Percentiles rank a stretch among this genome's conserved stretches.
Evolutionary conservation across 2,113 vertebrate species (phyloP).

Genomic region (Etheostoma spectabile): DNA sequence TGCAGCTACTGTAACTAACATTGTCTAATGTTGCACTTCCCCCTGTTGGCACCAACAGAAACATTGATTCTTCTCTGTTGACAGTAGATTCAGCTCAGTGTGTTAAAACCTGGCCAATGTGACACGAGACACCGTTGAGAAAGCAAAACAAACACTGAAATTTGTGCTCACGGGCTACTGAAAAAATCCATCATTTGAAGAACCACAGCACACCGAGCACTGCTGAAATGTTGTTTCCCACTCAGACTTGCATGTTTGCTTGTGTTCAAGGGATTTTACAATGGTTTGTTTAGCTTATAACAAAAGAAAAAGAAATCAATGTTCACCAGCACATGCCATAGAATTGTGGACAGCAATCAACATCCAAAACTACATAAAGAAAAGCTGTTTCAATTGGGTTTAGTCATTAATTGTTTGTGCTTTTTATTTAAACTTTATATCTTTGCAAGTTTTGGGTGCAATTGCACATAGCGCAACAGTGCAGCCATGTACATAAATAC

Average conservation of each 20-base stretch:
- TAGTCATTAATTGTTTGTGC: neutral
- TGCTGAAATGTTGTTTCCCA: neutral
- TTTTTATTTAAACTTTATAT: no score
- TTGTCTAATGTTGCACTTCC: constrained; percentile 34
- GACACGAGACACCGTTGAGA: neutral
- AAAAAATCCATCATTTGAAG: neutral
- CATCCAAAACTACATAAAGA: neutral
- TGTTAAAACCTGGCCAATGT: constrained; percentile 29
- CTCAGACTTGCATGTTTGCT: neutral
- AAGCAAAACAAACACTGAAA: constrained; percentile 43
- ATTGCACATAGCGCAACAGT: no score
- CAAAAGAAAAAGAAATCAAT: neutral
- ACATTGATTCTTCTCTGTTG: constrained; percentile 47
- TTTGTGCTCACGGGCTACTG: constrained; percentile 25
- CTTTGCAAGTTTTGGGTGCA: no score
- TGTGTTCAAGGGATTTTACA: neutral
- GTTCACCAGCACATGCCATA: neutral
- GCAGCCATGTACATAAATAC: no score
- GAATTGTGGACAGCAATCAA: neutral
- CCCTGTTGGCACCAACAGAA: constrained; percentile 16
- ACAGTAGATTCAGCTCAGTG: constrained; percentile 29
- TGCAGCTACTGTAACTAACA: constrained; percentile 37
- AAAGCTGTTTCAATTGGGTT: neutral
- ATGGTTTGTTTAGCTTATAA: neutral
- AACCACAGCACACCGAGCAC: neutral